A percentile compares a stretch with the other conserved stretches of the same genome.
Conservation (phyloP, 2,888 invertebrate genomes). For the Nymphalis polychloros region DNA sequence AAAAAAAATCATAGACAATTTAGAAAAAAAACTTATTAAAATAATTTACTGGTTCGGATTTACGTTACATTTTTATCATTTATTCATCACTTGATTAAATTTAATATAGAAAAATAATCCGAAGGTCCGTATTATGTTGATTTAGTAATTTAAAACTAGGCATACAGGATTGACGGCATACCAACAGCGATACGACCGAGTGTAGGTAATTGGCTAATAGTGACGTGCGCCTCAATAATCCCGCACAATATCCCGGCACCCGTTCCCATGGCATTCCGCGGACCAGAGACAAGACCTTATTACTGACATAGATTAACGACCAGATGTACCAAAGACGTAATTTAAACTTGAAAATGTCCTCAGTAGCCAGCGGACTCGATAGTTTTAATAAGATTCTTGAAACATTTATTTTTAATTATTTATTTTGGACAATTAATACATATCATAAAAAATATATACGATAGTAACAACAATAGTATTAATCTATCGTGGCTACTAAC, state of each 20-base stretch:
- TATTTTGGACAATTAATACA: no score
- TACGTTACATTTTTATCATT: no score
- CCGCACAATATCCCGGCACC: slow-evolving; percentile 63
- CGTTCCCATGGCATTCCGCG: slow-evolving; percentile 76
- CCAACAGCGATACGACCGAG: slow-evolving; percentile 7
- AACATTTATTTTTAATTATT: no score
- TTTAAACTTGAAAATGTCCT: no score
- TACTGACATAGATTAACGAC: slow-evolving; percentile 53
- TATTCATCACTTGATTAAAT: neutral
- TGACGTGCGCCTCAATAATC: slow-evolving; percentile 57
- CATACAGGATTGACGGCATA: slow-evolving; percentile 12
- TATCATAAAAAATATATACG: no score
- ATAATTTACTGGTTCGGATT: no score
- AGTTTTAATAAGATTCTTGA: no score
- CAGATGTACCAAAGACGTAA: neutral
- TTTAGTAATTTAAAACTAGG: slow-evolving; percentile 18
- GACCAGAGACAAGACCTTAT: slow-evolving; percentile 60
- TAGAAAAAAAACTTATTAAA: no score
- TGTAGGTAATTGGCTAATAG: slow-evolving; percentile 27
- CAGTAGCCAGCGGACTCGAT: no score
- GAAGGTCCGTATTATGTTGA: neutral
- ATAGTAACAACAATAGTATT: no score
- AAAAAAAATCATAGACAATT: no score
- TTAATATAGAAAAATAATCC: neutral
- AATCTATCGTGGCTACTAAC: no score